phyloP scores from a whole-genome alignment of 2,113 vertebrate species.

The Pelmatolapia mariae region DNA sequence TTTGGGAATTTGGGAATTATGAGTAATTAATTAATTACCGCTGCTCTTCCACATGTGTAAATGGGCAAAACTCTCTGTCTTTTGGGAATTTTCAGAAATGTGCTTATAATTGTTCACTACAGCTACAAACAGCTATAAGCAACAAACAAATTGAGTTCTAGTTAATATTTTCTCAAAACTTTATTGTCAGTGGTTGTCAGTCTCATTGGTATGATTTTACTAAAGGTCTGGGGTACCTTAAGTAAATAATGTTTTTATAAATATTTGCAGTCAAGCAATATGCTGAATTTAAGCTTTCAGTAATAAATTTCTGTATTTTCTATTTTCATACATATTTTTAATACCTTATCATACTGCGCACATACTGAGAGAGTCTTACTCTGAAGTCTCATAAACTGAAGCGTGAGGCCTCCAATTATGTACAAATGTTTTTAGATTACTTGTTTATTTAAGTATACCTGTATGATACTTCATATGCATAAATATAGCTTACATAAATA shows the following conservation, averaged over 20 bases:
- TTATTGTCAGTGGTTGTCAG: not conserved
- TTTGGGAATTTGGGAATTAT: not conserved
- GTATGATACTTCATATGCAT: fast-evolving
- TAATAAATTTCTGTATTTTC: not conserved
- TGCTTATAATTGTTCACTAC: not conserved
- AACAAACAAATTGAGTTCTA: too few species aligned
- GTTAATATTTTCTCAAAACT: not conserved
- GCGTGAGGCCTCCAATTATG: not conserved
- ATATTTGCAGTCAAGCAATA: not conserved
- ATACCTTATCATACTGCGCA: not conserved
- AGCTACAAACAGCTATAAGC: not conserved
- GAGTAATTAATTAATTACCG: not conserved
- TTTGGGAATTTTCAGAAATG: not conserved
- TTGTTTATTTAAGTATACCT: not conserved
- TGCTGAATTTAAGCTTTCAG: not conserved
- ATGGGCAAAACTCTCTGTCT: not conserved
- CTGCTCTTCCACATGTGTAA: not conserved
- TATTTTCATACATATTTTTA: not conserved
- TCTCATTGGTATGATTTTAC: not conserved
- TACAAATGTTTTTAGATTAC: not conserved
- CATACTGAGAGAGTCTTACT: not conserved
- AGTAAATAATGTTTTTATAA: not conserved
- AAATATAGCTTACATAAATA: not conserved
- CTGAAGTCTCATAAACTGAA: not conserved
- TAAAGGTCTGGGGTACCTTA: not conserved